Conservation (phyloP, 2,113 vertebrate genomes). For the Phycodurus eques region DNA sequence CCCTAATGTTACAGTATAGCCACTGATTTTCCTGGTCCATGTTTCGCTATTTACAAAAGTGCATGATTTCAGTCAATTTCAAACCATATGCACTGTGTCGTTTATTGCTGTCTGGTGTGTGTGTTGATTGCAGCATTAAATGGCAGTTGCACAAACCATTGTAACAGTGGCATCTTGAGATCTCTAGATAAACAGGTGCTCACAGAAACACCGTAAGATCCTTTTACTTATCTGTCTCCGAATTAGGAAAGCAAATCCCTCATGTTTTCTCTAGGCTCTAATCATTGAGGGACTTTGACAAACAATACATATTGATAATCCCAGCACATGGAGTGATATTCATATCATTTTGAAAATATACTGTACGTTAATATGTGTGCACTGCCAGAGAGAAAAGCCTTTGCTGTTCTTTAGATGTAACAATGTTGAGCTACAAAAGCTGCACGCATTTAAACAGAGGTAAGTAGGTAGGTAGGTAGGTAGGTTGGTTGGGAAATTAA, state of each 20-base stretch:
- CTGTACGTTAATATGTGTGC: too few species aligned
- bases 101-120: conserved; percentile 50
- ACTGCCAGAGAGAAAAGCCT: too few species aligned
- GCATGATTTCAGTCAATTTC: conserved; percentile 52
- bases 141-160: conserved; percentile 59
- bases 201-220: conserved; percentile 38
- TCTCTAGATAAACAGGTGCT: conserved; percentile 60
- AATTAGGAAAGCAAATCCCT: conserved; percentile 56
- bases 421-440: too few species aligned
- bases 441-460: too few species aligned
- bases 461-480: too few species aligned
- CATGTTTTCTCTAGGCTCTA: conserved; percentile 28
- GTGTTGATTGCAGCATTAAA: conserved; percentile 58
- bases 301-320: conserved; percentile 47
- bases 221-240: conserved; percentile 46
- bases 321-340: background rate
- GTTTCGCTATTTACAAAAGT: conserved; percentile 42
- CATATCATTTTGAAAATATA: too few species aligned
- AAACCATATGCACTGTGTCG: conserved; percentile 33
- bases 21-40: conserved; percentile 19
- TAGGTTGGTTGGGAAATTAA: too few species aligned
- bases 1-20: conserved; percentile 30
- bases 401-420: too few species aligned
- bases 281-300: conserved; percentile 14
- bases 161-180: conserved; percentile 56